Base-by-base conservation (phyloP, 2,888 invertebrate species). In the Lomographa bimaculata region DNA sequence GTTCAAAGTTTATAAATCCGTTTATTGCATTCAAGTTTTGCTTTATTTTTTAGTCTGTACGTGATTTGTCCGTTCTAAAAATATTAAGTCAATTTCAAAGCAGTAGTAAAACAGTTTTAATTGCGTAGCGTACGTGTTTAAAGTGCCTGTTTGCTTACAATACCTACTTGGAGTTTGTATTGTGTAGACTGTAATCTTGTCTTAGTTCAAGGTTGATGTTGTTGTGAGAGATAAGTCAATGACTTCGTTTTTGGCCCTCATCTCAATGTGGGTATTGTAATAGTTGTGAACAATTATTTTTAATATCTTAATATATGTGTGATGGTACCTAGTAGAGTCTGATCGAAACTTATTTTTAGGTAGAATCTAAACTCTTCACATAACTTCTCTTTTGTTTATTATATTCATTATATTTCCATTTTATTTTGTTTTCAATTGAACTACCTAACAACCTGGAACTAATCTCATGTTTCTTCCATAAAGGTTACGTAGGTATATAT, bases 131-230 rank as follows among this genome's bases (percentile, higher is more conserved):
- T 36, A 39, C 43, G 35, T 39, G 44, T 37, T 30, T 9, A 35
- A 24, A 26, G 21, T 34, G 5, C 26, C 4, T 21, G 25, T 36
- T 47, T 35, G 21, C 25, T 39, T 43, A 47, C 39, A 35, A 39
- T 28, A 18, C 27, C 3, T 14, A 32, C 12, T 24, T 8, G 8
- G 7, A 34, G 16, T 41, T 17, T 20, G 17, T n/a, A 8, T 19
- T 24, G 30, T 23, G 33, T 36, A 10, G 30, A 8, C 25, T 33
- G 8, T 40, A 29, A 46, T 41, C 37, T 46, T 36, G 45, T 40
- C 50, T 49, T 44, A 55, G 58, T 64, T 63, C 61, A 67, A 64
- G 64, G 66, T 46, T 62, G 29, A 7, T 8, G 19, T 25, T 34
- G 32, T 30, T 37, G 9, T 41, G 14, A 37, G 17, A 9, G 9